Conservation (phyloP, 2,888 invertebrate genomes). For the Phengaris arion region DNA sequence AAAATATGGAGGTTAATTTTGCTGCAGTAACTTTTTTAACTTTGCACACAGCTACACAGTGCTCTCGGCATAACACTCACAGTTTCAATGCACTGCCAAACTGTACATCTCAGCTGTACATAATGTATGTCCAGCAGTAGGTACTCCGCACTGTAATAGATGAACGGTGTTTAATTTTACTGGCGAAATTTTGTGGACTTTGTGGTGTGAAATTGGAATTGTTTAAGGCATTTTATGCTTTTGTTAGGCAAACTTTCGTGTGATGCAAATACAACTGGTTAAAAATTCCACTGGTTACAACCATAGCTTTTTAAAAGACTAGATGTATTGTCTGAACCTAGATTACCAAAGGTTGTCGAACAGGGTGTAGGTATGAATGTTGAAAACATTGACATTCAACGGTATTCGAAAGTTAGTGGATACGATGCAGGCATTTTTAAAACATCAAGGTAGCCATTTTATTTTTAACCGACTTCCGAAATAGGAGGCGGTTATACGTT, state of each 20-base stretch:
- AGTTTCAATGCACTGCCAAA: background rate
- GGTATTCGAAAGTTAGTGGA: conserved; percentile 5
- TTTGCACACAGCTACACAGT: no score
- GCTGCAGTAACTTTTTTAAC: no score
- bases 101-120: background rate
- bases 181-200: background rate
- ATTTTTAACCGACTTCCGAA: background rate
- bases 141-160: background rate
- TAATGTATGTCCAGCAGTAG: background rate
- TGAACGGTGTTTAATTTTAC: background rate
- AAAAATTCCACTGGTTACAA: no score
- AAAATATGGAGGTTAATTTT: no score
- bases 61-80: background rate
- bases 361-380: background rate
- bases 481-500: no score
- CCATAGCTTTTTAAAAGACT: background rate
- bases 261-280: no score
- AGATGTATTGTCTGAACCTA: background rate
- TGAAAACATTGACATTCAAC: conserved; percentile 11
- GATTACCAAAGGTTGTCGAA: background rate
- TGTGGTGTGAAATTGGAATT: background rate
- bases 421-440: background rate
- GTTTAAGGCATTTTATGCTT: background rate
- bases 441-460: background rate
- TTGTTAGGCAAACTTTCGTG: no score